Conservation (phyloP, 30 jellyfish, hydroid and myxozoan species). For the Clytia hemisphaerica region DNA sequence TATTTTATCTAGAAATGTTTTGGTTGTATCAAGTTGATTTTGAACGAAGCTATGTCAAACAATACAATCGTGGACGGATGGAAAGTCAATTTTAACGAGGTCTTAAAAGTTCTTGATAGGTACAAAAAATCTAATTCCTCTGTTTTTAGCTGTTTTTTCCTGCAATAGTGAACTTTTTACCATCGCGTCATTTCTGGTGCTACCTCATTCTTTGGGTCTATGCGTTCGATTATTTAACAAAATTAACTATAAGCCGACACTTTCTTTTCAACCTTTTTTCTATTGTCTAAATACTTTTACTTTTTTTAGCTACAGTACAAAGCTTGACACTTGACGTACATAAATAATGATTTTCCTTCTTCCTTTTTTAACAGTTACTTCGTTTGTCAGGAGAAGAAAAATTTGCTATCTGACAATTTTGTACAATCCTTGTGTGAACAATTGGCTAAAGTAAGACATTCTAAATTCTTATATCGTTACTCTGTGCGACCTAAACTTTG, state of each 20-base stretch:
- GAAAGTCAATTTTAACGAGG: conserved; percentile 45
- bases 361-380: background rate
- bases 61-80: conserved; percentile 71
- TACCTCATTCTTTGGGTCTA: no score
- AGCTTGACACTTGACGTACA: no score
- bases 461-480: no score
- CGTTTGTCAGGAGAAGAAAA: background rate
- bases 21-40: conserved; percentile 55
- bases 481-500: no score
- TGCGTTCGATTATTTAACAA: no score
- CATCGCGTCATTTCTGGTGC: no score
- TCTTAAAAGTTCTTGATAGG: conserved; percentile 55
- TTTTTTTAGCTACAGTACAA: no score
- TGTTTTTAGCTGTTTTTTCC: background rate
- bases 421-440: conserved; percentile 7
- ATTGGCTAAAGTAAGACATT: background rate
- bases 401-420: background rate
- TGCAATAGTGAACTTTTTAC: no score
- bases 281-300: no score
- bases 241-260: no score
- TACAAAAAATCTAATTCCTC: background rate
- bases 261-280: no score
- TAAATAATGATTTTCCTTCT: background rate
- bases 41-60: conserved; percentile 47
- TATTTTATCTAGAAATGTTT: conserved; percentile 56